A percentile compares a stretch with the other conserved stretches of the same genome.
Evolutionary conservation across 1,140 invertebrate species (phyloP).

Genomic region (Drosophila pectinifera): DNA sequence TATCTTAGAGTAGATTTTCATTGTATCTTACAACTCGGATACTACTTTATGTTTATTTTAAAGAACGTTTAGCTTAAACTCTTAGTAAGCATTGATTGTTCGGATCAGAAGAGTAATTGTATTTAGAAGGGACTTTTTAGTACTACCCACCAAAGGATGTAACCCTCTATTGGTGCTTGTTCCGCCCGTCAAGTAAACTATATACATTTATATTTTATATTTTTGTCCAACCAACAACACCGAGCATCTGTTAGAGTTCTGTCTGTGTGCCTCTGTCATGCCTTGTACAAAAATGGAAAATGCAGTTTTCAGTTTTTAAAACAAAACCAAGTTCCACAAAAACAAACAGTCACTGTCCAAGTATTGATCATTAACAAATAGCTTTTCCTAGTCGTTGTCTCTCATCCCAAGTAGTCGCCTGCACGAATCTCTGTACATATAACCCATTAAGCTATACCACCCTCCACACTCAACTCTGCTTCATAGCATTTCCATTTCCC

Average conservation of each 20-base stretch:
- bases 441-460: slow-evolving; percentile 29
- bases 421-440: slow-evolving; percentile 33
- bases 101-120: not conserved
- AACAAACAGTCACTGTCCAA: slow-evolving; percentile 46
- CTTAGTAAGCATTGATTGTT: not conserved
- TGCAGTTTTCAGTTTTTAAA: slow-evolving; percentile 25
- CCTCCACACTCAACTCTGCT: slow-evolving; percentile 7
- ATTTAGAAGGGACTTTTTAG: slow-evolving; percentile 40
- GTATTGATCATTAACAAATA: slow-evolving; percentile 18
- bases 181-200: slow-evolving; percentile 84
- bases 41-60: not conserved
- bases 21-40: not conserved
- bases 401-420: slow-evolving; percentile 27
- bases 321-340: slow-evolving; percentile 18
- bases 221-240: slow-evolving; percentile 30
- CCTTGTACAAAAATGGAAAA: slow-evolving; percentile 31
- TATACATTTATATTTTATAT: slow-evolving; percentile 19
- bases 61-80: not conserved
- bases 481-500: slow-evolving; percentile 26
- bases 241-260: slow-evolving; percentile 64
- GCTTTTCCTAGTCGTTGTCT: slow-evolving; percentile 17
- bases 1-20: not conserved
- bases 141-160: slow-evolving; percentile 70
- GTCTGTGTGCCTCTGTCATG: slow-evolving; percentile 44
- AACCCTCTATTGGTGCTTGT: slow-evolving; percentile 85